These are phyloP conservation scores for Dasypolia templi DNA, from an alignment of 2,888 invertebrate species.

Conservation along the genomic window DNA sequence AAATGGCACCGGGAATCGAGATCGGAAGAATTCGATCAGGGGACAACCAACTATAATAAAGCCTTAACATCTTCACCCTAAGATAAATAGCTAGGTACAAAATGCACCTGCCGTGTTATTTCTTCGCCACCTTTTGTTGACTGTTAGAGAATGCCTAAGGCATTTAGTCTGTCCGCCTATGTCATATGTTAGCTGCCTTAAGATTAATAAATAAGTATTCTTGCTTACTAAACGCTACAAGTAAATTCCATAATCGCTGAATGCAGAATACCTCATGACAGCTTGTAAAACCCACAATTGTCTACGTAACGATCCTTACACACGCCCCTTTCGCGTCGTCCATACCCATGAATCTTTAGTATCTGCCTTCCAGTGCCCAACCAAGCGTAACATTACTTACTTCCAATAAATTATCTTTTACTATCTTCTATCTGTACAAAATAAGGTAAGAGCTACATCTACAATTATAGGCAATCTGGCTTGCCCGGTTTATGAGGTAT, in stretches of 20 bases:
- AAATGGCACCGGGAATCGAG: too few species aligned
- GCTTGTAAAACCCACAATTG: not conserved
- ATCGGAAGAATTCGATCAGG: too few species aligned
- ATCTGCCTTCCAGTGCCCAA: not conserved
- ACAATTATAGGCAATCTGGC: too few species aligned
- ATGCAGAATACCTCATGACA: not conserved
- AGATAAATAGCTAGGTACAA: not conserved
- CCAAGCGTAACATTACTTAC: not conserved
- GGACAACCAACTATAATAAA: too few species aligned
- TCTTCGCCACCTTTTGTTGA: not conserved
- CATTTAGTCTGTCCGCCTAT: too few species aligned
- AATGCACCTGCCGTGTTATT: slow-evolving; percentile 2
- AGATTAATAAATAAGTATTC: too few species aligned
- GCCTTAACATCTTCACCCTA: too few species aligned
- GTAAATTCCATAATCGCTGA: not conserved
- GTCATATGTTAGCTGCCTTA: too few species aligned
- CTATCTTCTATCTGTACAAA: too few species aligned
- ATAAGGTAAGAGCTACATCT: too few species aligned
- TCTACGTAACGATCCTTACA: not conserved
- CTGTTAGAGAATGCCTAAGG: too few species aligned
- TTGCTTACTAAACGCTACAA: not conserved
- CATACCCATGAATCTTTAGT: not conserved
- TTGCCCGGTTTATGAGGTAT: too few species aligned
- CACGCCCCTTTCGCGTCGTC: not conserved
- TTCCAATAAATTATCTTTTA: not conserved